phyloP scores from a whole-genome alignment of 2,113 vertebrate species.

The Nerophis lumbriciformis region DNA sequence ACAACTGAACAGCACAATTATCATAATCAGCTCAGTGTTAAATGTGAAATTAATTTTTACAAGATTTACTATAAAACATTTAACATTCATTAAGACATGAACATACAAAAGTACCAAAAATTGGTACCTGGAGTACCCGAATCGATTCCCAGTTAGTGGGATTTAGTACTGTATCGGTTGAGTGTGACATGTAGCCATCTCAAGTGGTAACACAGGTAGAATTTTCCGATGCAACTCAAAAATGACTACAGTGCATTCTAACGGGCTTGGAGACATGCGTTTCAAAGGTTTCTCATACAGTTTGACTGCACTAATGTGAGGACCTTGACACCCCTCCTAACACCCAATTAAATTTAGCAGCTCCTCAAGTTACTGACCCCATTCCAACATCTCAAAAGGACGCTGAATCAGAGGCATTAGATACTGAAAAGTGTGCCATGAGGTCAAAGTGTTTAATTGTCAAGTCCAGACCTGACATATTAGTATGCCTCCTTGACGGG shows the following conservation, averaged over 20 bases:
- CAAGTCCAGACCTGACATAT: constrained; percentile 6
- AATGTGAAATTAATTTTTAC: too few relatives aligned
- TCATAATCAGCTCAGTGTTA: too few relatives aligned
- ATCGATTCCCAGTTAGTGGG: too few relatives aligned
- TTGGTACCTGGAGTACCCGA: too few relatives aligned
- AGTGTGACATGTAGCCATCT: not conserved
- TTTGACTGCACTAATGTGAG: constrained; percentile 9
- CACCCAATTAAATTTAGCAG: constrained; percentile 25
- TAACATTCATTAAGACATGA: too few relatives aligned
- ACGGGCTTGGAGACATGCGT: constrained; percentile 1
- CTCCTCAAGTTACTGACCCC: constrained; percentile 42
- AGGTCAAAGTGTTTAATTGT: constrained; percentile 26
- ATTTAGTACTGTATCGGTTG: too few relatives aligned
- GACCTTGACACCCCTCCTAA: not conserved
- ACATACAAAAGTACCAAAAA: too few relatives aligned
- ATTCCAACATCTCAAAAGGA: constrained; percentile 20
- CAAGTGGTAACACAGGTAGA: not conserved
- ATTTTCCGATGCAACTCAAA: not conserved
- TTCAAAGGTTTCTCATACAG: not conserved
- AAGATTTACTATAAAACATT: too few relatives aligned
- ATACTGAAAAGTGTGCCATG: constrained; percentile 26
- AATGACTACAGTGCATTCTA: not conserved
- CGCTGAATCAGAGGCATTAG: constrained; percentile 28
- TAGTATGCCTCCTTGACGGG: not conserved
- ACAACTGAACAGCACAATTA: too few relatives aligned